Conservation (phyloP, 2,888 invertebrate genomes). For the Napeogenes sylphis region DNA sequence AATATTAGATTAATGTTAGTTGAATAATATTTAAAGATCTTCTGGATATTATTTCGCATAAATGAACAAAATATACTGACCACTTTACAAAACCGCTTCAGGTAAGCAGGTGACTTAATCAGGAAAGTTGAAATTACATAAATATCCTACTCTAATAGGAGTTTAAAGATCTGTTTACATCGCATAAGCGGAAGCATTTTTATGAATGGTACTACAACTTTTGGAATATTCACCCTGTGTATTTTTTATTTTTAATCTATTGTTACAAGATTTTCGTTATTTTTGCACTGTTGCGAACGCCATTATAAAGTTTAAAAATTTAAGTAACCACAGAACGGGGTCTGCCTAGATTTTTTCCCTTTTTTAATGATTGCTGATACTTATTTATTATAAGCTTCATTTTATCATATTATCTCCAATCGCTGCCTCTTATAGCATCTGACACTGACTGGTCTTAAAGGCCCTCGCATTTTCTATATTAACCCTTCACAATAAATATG, state of each 20-base stretch:
- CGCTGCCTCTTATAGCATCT: conserved; percentile 9
- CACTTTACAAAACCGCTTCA: conserved; percentile 20
- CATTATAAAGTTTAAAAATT: too few species aligned
- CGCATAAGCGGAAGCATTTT: conserved; percentile 17
- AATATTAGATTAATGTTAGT: too few species aligned
- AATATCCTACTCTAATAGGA: conserved; percentile 28
- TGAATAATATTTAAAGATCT: too few species aligned
- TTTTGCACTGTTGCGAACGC: too few species aligned
- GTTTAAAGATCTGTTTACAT: conserved; percentile 9
- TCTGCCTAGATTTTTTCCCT: too few species aligned
- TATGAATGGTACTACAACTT: not conserved
- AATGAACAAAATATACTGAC: conserved; percentile 13
- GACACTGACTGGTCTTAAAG: conserved; percentile 22
- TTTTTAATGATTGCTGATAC: too few species aligned
- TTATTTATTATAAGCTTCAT: too few species aligned
- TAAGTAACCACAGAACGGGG: too few species aligned
- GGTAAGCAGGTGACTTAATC: conserved; percentile 28
- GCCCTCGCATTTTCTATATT: conserved; percentile 40
- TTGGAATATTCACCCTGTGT: too few species aligned
- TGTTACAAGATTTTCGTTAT: too few species aligned
- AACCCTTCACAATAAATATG: conserved; percentile 50
- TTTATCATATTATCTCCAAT: not conserved
- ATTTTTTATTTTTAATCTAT: too few species aligned
- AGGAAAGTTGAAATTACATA: conserved; percentile 30
- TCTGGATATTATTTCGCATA: not conserved